Evolutionary conservation across 2,113 vertebrate genomes (phyloP).

Genomic region (Microtus montanus): DNA sequence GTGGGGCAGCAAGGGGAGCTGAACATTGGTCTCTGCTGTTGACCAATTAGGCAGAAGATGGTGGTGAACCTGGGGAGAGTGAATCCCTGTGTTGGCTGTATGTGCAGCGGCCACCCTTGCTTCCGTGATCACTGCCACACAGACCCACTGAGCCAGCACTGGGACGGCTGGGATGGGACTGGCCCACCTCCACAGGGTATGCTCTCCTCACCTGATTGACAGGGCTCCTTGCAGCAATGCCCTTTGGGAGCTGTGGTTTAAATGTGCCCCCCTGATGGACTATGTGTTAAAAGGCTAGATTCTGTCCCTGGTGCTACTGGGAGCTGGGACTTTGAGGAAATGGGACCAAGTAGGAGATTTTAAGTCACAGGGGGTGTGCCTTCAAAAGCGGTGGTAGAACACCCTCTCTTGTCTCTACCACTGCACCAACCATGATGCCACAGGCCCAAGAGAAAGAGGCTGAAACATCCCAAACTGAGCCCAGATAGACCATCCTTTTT

Average conservation of each 20-base stretch:
- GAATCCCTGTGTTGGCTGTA: background rate
- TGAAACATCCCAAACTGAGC: background rate
- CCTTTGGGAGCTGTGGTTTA: background rate
- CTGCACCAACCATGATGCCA: too few relatives aligned
- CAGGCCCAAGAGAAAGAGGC: background rate
- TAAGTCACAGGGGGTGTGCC: background rate
- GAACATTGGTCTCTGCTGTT: background rate
- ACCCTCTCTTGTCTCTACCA: background rate
- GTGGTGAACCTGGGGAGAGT: background rate
- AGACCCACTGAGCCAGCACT: background rate
- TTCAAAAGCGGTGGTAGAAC: background rate
- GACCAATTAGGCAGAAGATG: background rate
- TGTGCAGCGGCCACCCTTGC: background rate
- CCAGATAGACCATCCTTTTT: background rate
- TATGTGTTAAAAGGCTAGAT: background rate
- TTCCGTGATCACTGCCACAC: background rate
- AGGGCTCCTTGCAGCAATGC: background rate
- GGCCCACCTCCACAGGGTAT: background rate
- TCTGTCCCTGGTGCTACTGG: background rate
- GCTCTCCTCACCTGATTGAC: too few relatives aligned
- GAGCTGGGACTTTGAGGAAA: background rate
- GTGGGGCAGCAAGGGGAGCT: background rate
- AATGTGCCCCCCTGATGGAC: background rate
- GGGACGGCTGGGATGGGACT: background rate
- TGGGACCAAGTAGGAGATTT: background rate